Evolutionary conservation across 2,888 invertebrate genomes (phyloP).

Genomic region (Oscheius sp.): DNA sequence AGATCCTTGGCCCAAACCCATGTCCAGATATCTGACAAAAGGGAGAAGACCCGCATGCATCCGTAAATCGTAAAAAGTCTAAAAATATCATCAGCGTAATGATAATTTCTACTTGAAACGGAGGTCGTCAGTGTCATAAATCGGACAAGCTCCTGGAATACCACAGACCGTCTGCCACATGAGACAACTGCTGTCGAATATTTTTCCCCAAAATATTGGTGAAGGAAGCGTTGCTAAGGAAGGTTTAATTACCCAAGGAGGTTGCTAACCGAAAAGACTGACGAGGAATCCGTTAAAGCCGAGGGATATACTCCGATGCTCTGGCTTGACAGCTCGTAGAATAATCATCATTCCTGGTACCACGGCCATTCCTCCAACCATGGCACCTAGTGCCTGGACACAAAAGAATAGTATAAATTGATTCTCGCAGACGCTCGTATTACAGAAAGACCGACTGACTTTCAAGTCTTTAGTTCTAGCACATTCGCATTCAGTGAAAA

Average conservation of each 20-base stretch:
- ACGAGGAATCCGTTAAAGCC: slow-evolving; percentile 70
- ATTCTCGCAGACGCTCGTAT: slow-evolving; percentile 53
- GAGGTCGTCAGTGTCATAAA: slow-evolving; percentile 71
- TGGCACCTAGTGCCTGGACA: slow-evolving; percentile 63
- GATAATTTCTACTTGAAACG: slow-evolving; percentile 58
- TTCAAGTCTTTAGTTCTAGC: slow-evolving; percentile 38
- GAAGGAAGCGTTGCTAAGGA: slow-evolving; percentile 70
- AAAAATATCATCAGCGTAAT: background rate
- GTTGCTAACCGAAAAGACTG: slow-evolving; percentile 58
- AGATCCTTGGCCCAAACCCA: slow-evolving; percentile 66
- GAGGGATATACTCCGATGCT: slow-evolving; percentile 65
- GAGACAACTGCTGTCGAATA: slow-evolving; percentile 71
- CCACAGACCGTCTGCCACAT: slow-evolving; percentile 71
- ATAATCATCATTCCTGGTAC: slow-evolving; percentile 70
- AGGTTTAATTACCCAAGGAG: background rate
- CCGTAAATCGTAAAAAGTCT: slow-evolving; percentile 66
- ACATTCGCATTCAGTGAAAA: slow-evolving; percentile 59
- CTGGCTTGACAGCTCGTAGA: slow-evolving; percentile 67
- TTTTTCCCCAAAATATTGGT: slow-evolving; percentile 71
- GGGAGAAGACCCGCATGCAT: slow-evolving; percentile 60
- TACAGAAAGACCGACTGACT: slow-evolving; percentile 64
- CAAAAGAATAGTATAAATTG: slow-evolving; percentile 55
- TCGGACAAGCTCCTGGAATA: slow-evolving; percentile 70
- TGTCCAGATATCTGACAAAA: slow-evolving; percentile 68
- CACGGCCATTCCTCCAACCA: slow-evolving; percentile 68